phyloP scores from a whole-genome alignment of 2,797 vertebrate genomes.

The Acrocephalus scirpaceus region DNA sequence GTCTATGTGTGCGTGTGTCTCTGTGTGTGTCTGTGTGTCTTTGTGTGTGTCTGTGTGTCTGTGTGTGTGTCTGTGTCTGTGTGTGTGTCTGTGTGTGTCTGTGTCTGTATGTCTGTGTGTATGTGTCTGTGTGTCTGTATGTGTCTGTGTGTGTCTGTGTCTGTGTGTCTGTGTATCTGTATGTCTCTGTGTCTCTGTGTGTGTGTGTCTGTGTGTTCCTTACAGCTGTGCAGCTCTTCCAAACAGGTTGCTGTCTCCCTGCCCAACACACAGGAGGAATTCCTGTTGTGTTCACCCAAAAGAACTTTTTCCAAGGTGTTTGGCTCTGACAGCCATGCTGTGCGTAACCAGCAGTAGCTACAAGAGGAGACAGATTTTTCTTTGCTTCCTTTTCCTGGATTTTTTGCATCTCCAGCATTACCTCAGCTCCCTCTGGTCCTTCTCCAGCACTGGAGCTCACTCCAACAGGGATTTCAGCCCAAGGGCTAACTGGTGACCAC shows the following conservation, averaged over 20 bases:
- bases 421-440: not conserved
- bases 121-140: too few relatives aligned
- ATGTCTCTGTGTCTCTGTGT: not conserved
- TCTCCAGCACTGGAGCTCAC: not conserved
- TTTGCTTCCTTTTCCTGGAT: not conserved
- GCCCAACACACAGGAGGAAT: not conserved
- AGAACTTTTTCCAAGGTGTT: not conserved
- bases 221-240: not conserved
- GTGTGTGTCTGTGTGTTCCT: not conserved
- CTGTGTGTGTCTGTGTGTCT: not conserved
- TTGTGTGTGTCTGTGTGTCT: not conserved
- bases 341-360: fast-evolving
- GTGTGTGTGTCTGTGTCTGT: not conserved
- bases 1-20: not conserved
- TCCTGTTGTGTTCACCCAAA: not conserved
- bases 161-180: not conserved
- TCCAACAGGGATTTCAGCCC: not conserved
- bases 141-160: not conserved
- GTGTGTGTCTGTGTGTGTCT: too few relatives aligned
- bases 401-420: not conserved
- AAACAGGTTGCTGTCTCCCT: slow-evolving; percentile 7
- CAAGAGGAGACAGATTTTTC: not conserved
- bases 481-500: not conserved
- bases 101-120: not conserved
- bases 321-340: fast-evolving